Percentiles rank a stretch among this genome's conserved stretches.
Evolutionary conservation across 2,888 invertebrate genomes (phyloP).

Genomic region (Dorcus hopei): DNA sequence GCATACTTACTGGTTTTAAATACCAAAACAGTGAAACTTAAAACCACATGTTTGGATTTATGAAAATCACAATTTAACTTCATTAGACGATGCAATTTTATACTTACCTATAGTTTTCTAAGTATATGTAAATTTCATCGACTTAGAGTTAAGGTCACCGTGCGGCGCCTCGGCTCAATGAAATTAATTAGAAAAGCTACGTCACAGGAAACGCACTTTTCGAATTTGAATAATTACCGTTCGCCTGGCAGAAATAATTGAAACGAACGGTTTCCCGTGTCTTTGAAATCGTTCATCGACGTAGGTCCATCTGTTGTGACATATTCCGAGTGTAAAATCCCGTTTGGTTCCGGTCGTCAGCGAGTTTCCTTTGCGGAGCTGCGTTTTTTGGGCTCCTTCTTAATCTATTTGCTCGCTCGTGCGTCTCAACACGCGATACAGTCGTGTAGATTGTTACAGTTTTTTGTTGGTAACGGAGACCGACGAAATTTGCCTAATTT

Average conservation of each 20-base stretch:
- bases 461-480: conserved; percentile 5
- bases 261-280: conserved; percentile 12
- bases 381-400: conserved; percentile 8
- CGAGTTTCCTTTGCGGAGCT: conserved; percentile 10
- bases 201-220: conserved; percentile 7
- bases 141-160: no score
- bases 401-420: conserved; percentile 35
- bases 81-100: no score
- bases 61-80: no score
- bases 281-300: conserved; percentile 10
- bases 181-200: no score
- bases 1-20: no score
- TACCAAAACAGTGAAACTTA: no score
- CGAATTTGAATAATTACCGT: conserved; percentile 6
- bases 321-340: conserved; percentile 17
- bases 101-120: no score
- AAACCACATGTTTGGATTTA: no score
- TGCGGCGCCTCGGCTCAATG: no score
- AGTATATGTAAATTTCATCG: no score
- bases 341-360: conserved; percentile 17
- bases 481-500: not conserved
- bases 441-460: conserved; percentile 31
- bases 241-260: conserved; percentile 5
- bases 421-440: conserved; percentile 33
- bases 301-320: conserved; percentile 16